Base-by-base conservation (phyloP, 2,797 vertebrate genomes). In the Sebastolobus alascanus region DNA sequence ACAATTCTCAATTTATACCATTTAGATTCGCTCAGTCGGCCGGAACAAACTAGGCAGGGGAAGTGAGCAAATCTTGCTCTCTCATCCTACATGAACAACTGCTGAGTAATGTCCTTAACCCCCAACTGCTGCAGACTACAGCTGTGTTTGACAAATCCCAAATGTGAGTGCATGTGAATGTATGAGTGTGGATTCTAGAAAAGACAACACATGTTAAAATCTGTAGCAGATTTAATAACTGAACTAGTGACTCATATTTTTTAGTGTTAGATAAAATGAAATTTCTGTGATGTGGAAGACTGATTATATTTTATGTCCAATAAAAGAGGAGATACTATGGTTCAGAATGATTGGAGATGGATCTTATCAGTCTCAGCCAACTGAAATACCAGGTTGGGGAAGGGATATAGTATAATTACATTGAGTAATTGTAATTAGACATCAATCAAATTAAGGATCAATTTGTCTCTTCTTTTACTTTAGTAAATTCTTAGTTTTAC, bases 1-100 rank as follows among this genome's bases (percentile, higher is more conserved):
- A 77, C 25, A 18, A 67, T 68, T 81, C 86, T 46, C 63, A 86
- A 82, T 87, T 85, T 80, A 84, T 77, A 79, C 43, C 65, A 84
- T 89, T 90, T 83, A 66, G 54, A 89, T 83, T 86, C 29, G 18
- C 64, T 73, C 68, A 61, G 52, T 33, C 22, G 16, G 69, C 52
- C 20, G 54, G 73, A 60, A 77, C 76, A 79, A 80, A 66, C 6
- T 20, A 59, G 25, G 40, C 60, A 55, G 56, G 5, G 46, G 38
- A 84, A 83, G 64, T 43, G 69, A 87, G 83, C 50, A 83, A 75
- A 83, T 73, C 80, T 27, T 75, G 68, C 78, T 73, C 67, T 60
- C 55, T 87, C 83, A 82, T 86, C 82, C 56, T 79, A 80, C 35
- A 74, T 16, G 54, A 86, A 61, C 67, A 76, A 82, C 50, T 80